Evolutionary conservation across 2,888 invertebrate genomes (phyloP).

Genomic region (Drosophila vallismaia): DNA sequence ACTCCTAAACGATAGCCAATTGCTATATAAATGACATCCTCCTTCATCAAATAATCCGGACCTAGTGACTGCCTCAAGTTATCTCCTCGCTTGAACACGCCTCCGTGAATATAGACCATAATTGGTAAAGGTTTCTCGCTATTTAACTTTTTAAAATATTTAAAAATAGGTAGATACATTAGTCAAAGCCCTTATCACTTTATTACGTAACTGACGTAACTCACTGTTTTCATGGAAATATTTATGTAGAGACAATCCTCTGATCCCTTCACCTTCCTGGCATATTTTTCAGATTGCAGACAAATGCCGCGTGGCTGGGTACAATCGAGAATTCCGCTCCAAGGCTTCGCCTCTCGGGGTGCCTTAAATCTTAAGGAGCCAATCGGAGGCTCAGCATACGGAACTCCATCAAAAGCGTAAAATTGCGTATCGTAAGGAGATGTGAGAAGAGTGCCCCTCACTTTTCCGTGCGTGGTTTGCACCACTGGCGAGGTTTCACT

Average conservation of each 20-base stretch:
- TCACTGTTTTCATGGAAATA: conserved; percentile 64
- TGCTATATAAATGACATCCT: conserved; percentile 82
- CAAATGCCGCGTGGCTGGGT: conserved; percentile 54
- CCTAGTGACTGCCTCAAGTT: conserved; percentile 71
- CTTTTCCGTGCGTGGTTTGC: conserved; percentile 68
- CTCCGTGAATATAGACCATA: conserved; percentile 74
- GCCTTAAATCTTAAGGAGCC: conserved; percentile 66
- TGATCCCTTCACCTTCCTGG: conserved; percentile 64
- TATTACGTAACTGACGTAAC: neutral
- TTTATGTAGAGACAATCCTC: conserved; percentile 79
- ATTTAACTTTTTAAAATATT: conserved; percentile 41
- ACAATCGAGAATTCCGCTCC: conserved; percentile 79
- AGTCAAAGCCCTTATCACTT: neutral
- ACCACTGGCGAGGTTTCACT: conserved; percentile 53
- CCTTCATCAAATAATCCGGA: conserved; percentile 83
- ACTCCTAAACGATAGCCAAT: conserved; percentile 84
- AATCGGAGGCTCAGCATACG: conserved; percentile 70
- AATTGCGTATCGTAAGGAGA: conserved; percentile 67
- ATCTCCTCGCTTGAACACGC: conserved; percentile 56
- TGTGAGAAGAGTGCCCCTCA: conserved; percentile 63
- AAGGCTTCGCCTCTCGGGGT: conserved; percentile 80
- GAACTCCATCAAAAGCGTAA: conserved; percentile 73
- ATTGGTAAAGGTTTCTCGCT: conserved; percentile 57
- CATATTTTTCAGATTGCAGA: conserved; percentile 47
- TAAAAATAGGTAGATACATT: neutral